These are phyloP conservation scores for Rhinogobius similis DNA, from an alignment of 2,113 vertebrate species.

Conservation along the genomic window DNA sequence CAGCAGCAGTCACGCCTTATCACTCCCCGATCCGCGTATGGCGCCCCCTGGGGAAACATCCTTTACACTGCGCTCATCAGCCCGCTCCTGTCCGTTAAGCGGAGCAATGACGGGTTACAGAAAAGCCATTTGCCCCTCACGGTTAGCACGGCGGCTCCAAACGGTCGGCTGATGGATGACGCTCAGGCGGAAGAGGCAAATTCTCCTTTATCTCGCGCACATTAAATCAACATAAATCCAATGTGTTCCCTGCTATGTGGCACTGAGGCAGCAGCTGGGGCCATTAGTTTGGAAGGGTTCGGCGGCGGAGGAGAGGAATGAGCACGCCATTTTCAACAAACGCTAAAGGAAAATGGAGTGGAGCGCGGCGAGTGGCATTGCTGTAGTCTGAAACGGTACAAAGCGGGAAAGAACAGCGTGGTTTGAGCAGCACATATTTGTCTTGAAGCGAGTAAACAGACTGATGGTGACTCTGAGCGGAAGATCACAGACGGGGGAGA, in stretches of 20 bases:
- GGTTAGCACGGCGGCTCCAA: conserved; percentile 44
- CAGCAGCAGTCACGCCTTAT: conserved; percentile 56
- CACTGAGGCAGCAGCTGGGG: background rate
- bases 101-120: conserved; percentile 70
- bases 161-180: conserved; percentile 57
- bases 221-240: conserved; percentile 20
- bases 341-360: background rate
- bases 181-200: conserved; percentile 10
- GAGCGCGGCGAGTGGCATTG: background rate
- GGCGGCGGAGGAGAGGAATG: background rate
- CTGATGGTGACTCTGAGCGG: background rate
- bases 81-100: conserved; percentile 69
- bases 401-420: background rate
- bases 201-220: conserved; percentile 22
- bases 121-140: conserved; percentile 62
- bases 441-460: background rate
- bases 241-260: background rate
- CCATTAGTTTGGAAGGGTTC: conserved; percentile 9
- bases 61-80: conserved; percentile 62
- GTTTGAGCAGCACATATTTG: background rate
- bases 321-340: background rate
- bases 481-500: no score
- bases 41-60: conserved; percentile 56
- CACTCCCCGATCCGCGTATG: conserved; percentile 57
- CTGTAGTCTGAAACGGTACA: background rate